Evolutionary conservation across 2,113 vertebrate genomes (phyloP).

Genomic region (Chroicocephalus ridibundus): DNA sequence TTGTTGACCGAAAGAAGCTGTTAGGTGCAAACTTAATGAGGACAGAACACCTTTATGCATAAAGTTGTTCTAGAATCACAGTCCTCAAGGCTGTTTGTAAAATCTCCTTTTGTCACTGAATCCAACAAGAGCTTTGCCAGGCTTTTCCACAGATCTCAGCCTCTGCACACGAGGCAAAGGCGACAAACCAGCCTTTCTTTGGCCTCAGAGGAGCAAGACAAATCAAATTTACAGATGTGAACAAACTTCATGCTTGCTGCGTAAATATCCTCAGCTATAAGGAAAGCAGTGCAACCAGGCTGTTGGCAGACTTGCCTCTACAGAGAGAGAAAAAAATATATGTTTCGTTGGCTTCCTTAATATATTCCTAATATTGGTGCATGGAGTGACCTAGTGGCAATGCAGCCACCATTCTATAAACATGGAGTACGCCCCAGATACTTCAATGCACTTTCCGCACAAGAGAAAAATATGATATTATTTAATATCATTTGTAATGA

Average conservation of each 20-base stretch:
- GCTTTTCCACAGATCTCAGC: background rate
- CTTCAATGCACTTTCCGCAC: background rate
- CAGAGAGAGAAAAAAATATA: background rate
- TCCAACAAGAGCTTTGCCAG: background rate
- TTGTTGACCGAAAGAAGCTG: background rate
- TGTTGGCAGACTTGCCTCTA: background rate
- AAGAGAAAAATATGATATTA: background rate
- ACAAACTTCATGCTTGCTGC: background rate
- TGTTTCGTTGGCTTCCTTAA: background rate
- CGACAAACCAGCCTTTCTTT: background rate
- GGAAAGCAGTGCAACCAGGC: background rate
- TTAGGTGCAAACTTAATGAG: background rate
- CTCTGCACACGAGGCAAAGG: background rate
- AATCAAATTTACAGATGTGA: background rate
- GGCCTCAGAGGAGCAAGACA: background rate
- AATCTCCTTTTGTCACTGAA: background rate
- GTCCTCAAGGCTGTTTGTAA: background rate
- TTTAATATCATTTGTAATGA: background rate
- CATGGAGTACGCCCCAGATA: background rate
- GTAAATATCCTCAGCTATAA: background rate
- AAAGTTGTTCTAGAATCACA: background rate
- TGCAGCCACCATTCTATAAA: background rate
- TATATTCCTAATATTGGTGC: background rate
- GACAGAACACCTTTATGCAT: background rate
- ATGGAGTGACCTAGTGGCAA: background rate